Percentiles rank a stretch among this genome's conserved stretches.
phyloP scores from a whole-genome alignment of 2,797 vertebrate species.

The Pseudochromis fuscus region DNA sequence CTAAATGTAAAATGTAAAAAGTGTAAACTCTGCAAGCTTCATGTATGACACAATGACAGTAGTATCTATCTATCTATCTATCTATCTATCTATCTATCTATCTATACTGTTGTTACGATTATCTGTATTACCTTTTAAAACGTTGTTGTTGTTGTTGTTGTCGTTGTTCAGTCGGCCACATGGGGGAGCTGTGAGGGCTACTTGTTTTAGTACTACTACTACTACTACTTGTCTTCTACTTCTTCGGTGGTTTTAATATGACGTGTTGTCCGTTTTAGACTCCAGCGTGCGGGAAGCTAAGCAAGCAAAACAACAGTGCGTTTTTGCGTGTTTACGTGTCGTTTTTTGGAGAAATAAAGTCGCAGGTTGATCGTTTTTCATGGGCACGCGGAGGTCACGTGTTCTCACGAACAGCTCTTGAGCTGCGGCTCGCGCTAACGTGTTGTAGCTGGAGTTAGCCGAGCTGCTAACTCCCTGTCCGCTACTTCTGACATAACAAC shows the following conservation, averaged over 20 bases:
- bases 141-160: no score
- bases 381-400: accelerated
- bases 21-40: no score
- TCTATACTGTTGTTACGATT: no score
- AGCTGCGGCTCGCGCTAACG: background rate
- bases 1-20: no score
- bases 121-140: no score
- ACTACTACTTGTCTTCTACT: background rate
- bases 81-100: no score
- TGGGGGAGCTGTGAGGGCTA: background rate
- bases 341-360: background rate
- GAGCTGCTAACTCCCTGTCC: constrained; percentile 17
- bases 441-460: constrained; percentile 37
- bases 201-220: no score
- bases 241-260: background rate
- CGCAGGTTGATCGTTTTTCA: background rate
- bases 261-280: constrained; percentile 42
- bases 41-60: no score
- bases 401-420: background rate
- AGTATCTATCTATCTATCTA: no score
- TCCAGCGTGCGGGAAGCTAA: background rate
- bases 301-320: constrained; percentile 24
- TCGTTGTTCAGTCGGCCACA: no score
- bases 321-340: background rate
- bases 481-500: constrained; percentile 26